These are phyloP conservation scores for Prorops nasuta DNA, from an alignment of 1,140 invertebrate species.

Conservation along the genomic window DNA sequence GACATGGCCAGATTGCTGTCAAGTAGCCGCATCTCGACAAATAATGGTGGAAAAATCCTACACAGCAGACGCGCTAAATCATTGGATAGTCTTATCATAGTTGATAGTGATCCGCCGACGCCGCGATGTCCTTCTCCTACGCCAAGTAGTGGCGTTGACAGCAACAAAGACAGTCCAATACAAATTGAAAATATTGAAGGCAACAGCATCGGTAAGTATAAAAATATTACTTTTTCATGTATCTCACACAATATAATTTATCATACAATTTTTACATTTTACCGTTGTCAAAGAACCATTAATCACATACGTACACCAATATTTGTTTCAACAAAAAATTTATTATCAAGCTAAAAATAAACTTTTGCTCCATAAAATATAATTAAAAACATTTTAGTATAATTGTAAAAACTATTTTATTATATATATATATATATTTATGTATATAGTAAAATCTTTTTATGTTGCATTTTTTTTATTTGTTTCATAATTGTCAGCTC, in stretches of 20 bases:
- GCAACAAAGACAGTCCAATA: constrained; percentile 87
- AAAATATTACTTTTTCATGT: neutral
- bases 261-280: neutral
- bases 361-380: neutral
- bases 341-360: neutral
- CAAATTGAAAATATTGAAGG: constrained; percentile 82
- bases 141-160: constrained; percentile 84
- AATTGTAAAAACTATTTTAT: neutral
- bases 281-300: no score
- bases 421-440: neutral
- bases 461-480: neutral
- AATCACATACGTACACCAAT: no score
- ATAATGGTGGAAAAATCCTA: constrained; percentile 30
- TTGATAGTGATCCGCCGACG: constrained; percentile 52
- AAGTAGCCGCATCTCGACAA: constrained; percentile 16
- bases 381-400: neutral
- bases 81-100: constrained; percentile 49
- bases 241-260: neutral
- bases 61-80: constrained; percentile 49
- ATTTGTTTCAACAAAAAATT: no score
- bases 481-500: neutral
- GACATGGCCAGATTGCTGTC: constrained; percentile 55
- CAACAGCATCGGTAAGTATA: constrained; percentile 59
- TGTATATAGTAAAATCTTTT: neutral
- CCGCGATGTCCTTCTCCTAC: constrained; percentile 83